phyloP scores from a whole-genome alignment of 2,113 vertebrate species.

The Melanerpes aurifrons region DNA sequence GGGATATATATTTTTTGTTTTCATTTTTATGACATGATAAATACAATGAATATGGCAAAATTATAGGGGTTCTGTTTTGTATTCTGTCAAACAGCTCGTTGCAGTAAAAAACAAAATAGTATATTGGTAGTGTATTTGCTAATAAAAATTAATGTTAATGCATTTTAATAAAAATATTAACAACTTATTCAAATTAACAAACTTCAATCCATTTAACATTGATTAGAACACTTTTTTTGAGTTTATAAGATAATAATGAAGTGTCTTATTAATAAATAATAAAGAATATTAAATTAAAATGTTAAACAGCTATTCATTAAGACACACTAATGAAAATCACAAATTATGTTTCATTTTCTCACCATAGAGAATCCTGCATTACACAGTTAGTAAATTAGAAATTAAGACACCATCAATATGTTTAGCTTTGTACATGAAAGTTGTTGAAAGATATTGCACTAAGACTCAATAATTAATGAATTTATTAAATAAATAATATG shows the following conservation, averaged over 20 bases:
- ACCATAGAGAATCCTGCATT: neutral
- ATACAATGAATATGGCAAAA: neutral
- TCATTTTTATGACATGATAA: neutral
- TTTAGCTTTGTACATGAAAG: neutral
- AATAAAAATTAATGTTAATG: neutral
- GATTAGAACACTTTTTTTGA: neutral
- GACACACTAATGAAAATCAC: neutral
- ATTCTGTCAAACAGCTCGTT: neutral
- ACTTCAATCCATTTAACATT: neutral
- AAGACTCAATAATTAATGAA: neutral
- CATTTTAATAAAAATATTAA: neutral
- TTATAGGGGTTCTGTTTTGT: neutral
- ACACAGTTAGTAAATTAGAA: neutral
- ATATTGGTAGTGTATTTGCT: neutral
- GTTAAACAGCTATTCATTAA: neutral
- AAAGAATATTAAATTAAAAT: neutral
- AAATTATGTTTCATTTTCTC: neutral
- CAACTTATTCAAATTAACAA: neutral
- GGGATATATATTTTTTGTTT: neutral
- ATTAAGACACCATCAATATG: neutral
- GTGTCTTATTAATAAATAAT: neutral
- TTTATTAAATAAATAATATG: neutral
- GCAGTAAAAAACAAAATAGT: neutral
- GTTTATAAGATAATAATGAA: neutral
- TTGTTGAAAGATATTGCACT: neutral